Conservation (phyloP, 2,113 vertebrate genomes). For the Daboia siamensis region DNA sequence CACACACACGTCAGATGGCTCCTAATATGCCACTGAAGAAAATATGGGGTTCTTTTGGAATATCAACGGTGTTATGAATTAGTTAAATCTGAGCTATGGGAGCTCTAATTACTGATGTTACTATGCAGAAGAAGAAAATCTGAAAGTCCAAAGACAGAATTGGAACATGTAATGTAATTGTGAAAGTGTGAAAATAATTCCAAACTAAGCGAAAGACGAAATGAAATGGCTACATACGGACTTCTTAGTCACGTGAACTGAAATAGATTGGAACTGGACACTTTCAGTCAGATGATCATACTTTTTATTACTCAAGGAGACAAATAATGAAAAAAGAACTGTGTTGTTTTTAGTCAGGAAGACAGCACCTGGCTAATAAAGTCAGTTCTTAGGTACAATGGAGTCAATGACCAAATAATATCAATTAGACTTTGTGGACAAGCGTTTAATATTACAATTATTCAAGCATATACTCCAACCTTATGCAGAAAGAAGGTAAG, state of each 20-base stretch:
- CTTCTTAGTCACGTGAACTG: neutral
- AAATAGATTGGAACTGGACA: neutral
- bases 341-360: neutral
- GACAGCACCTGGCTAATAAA: neutral
- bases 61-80: neutral
- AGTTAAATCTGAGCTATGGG: neutral
- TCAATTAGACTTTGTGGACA: neutral
- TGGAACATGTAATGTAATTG: neutral
- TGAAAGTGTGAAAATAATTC: neutral
- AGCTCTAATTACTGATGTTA: neutral
- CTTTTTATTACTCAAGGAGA: neutral
- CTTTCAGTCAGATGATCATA: neutral
- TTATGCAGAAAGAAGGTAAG: neutral
- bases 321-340: neutral
- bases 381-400: neutral
- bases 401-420: neutral
- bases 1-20: neutral
- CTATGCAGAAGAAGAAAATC: neutral
- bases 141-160: too few species aligned
- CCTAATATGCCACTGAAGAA: neutral
- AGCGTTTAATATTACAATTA: neutral
- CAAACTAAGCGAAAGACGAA: neutral
- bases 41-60: neutral
- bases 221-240: neutral
- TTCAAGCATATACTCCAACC: neutral